Evolutionary conservation across 2,888 invertebrate species (phyloP).

Genomic region (Isoperla grammatica): DNA sequence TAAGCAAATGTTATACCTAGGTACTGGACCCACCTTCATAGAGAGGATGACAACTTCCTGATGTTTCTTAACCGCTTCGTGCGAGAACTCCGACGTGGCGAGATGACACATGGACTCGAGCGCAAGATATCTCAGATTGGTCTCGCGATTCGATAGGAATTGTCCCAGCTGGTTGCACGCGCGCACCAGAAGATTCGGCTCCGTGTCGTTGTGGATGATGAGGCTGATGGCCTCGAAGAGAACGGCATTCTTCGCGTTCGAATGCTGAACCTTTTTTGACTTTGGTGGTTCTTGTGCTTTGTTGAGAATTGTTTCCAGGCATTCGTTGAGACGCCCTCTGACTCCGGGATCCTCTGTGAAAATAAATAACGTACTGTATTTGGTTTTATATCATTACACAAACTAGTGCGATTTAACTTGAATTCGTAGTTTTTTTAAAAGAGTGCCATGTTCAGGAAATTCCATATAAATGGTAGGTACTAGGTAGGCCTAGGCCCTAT

Average conservation of each 20-base stretch:
- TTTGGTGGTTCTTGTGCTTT: constrained; percentile 99
- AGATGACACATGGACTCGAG: constrained; percentile 99
- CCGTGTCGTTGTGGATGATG: constrained; percentile 98
- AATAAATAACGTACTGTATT: constrained; percentile 31
- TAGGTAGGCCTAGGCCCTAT: too few relatives aligned
- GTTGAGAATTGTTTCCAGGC: constrained; percentile 95
- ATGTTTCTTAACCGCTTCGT: constrained; percentile 99
- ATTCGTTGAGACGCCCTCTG: constrained; percentile 92
- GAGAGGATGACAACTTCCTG: constrained; percentile 98
- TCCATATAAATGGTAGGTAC: too few relatives aligned
- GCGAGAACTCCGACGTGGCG: constrained; percentile 98
- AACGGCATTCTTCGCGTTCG: constrained; percentile 99
- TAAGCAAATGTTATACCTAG: too few relatives aligned
- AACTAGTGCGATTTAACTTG: too few relatives aligned
- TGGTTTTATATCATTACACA: too few relatives aligned
- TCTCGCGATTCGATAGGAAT: constrained; percentile 95
- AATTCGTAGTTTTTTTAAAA: too few relatives aligned
- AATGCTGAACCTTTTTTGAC: constrained; percentile 99
- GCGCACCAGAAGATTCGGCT: constrained; percentile 91
- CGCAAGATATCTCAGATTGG: constrained; percentile 95
- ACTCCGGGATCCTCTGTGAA: constrained; percentile 90
- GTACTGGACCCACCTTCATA: constrained; percentile 78
- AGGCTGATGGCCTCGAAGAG: constrained; percentile 99
- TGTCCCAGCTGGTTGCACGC: constrained; percentile 99
- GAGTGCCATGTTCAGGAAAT: too few relatives aligned